These are phyloP conservation scores for Setipinna tenuifilis DNA, from an alignment of 2,797 vertebrate species.

Conservation along the genomic window DNA sequence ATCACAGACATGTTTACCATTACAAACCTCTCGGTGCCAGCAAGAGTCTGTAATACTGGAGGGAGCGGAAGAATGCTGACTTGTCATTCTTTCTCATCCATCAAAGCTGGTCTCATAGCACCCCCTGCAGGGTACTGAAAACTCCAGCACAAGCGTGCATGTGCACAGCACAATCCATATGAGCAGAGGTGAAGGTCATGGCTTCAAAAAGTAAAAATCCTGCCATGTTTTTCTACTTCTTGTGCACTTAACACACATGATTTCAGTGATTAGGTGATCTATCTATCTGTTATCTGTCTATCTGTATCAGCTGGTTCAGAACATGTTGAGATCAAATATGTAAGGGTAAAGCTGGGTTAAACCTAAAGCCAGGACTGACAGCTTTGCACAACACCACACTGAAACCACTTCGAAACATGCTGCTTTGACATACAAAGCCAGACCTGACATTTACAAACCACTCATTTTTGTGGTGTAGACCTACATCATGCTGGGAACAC, in stretches of 20 bases:
- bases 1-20: slow-evolving; percentile 9
- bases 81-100: neutral
- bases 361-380: too few relatives aligned
- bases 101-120: slow-evolving; percentile 59
- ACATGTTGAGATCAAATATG: too few relatives aligned
- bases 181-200: too few relatives aligned
- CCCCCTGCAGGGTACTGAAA: slow-evolving; percentile 70
- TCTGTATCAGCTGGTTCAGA: too few relatives aligned
- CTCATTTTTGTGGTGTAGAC: slow-evolving; percentile 32
- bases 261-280: too few relatives aligned
- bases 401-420: neutral
- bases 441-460: slow-evolving; percentile 60
- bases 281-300: too few relatives aligned
- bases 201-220: too few relatives aligned
- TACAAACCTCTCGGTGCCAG: neutral
- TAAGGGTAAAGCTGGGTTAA: too few relatives aligned
- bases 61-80: neutral
- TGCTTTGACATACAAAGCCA: neutral
- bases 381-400: too few relatives aligned
- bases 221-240: too few relatives aligned
- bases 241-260: too few relatives aligned
- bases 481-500: too few relatives aligned
- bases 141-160: neutral
- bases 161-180: neutral
- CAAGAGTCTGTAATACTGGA: neutral